Evolutionary conservation across 2,888 invertebrate species (phyloP).

Genomic region (Blera fallax): DNA sequence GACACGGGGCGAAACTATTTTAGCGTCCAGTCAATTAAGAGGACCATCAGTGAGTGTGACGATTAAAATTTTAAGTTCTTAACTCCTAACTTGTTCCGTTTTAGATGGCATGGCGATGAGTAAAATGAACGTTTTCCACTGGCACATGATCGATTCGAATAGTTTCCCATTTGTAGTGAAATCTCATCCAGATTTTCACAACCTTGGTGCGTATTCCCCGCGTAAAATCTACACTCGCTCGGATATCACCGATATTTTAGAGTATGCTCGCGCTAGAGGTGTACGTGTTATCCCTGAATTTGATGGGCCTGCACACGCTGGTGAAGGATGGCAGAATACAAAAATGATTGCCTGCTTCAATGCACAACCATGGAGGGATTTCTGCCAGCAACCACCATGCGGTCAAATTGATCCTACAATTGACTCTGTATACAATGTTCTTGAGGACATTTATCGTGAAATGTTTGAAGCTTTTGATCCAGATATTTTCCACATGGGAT

Average conservation of each 20-base stretch:
- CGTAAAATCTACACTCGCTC: slow-evolving; percentile 85
- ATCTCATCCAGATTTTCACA: slow-evolving; percentile 87
- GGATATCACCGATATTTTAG: slow-evolving; percentile 84
- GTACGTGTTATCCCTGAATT: slow-evolving; percentile 95
- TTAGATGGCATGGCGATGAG: slow-evolving; percentile 93
- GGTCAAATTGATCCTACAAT: slow-evolving; percentile 90
- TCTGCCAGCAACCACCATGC: slow-evolving; percentile 92
- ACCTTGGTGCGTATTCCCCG: slow-evolving; percentile 90
- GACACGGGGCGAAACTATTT: slow-evolving; percentile 96
- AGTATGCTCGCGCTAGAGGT: slow-evolving; percentile 88
- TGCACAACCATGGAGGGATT: slow-evolving; percentile 88
- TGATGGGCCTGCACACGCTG: slow-evolving; percentile 95
- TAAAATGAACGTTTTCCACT: slow-evolving; percentile 96
- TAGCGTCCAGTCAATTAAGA: slow-evolving; percentile 87
- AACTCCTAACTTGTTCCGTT: slow-evolving; percentile 22
- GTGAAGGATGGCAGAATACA: slow-evolving; percentile 91
- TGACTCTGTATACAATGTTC: slow-evolving; percentile 86
- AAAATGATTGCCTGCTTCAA: slow-evolving; percentile 86
- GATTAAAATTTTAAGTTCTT: neutral
- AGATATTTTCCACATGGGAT: slow-evolving; percentile 94
- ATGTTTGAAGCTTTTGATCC: slow-evolving; percentile 85
- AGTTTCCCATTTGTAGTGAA: slow-evolving; percentile 94
- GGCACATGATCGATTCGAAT: slow-evolving; percentile 96
- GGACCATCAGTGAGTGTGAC: slow-evolving; percentile 85
- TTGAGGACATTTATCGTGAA: slow-evolving; percentile 88